Evolutionary conservation across 2,113 vertebrate genomes (phyloP).

Genomic region (Stegostoma tigrinum): DNA sequence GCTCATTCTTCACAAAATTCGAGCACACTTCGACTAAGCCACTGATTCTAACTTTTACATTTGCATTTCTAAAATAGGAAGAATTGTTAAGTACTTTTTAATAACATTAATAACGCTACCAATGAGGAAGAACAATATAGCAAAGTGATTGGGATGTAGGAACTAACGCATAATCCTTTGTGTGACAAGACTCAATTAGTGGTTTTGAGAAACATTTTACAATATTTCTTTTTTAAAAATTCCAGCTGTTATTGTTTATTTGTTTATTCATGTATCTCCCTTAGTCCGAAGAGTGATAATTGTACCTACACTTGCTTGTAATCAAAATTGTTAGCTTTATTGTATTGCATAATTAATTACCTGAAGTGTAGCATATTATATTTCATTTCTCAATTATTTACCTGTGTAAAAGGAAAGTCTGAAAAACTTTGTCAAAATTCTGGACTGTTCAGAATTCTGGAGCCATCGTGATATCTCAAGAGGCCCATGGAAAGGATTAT

Average conservation of each 20-base stretch:
- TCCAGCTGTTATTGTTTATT: too few species aligned
- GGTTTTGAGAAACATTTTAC: background rate
- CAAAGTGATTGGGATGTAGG: conserved; percentile 8
- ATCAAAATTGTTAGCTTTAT: background rate
- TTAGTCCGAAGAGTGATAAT: background rate
- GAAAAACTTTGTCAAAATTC: background rate
- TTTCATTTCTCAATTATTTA: background rate
- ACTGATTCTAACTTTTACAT: background rate
- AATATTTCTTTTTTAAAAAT: background rate
- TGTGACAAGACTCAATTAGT: background rate
- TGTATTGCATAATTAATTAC: background rate
- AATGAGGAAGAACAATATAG: background rate
- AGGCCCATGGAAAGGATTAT: background rate
- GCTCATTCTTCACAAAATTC: background rate
- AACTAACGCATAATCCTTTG: background rate
- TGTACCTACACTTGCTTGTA: background rate
- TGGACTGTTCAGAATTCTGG: background rate
- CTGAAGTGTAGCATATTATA: too few species aligned
- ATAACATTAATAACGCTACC: background rate
- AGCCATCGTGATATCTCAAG: conserved; percentile 1
- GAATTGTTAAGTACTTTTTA: too few species aligned
- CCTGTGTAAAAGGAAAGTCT: background rate
- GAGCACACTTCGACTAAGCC: background rate
- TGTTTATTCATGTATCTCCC: background rate
- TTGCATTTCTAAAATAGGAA: background rate